Percentiles rank a stretch among this genome's conserved stretches.
phyloP scores from a whole-genome alignment of 2,888 invertebrate species.

The Idaea aversata region DNA sequence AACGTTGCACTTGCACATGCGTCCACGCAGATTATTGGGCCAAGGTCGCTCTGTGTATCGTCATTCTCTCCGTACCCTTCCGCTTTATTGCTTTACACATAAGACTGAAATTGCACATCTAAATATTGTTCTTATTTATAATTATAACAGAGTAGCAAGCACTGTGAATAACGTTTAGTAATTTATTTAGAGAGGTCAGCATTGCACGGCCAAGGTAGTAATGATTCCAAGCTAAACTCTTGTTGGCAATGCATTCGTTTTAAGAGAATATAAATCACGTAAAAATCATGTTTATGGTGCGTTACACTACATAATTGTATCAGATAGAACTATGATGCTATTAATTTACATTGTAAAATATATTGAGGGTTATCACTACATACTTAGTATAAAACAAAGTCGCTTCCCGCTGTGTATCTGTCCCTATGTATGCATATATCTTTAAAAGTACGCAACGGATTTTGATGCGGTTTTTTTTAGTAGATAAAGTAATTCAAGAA shows the following conservation, averaged over 20 bases:
- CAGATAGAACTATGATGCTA: background rate
- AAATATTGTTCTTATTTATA: background rate
- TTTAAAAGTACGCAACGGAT: no score
- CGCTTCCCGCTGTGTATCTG: no score
- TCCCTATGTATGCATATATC: no score
- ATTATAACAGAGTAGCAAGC: slow-evolving; percentile 3
- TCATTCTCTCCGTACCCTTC: slow-evolving; percentile 2
- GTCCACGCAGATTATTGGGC: slow-evolving; percentile 59
- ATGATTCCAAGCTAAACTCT: slow-evolving; percentile 6
- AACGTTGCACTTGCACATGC: slow-evolving; percentile 52
- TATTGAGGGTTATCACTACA: no score
- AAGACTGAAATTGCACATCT: slow-evolving; percentile 2
- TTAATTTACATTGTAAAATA: no score
- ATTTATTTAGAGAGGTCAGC: slow-evolving; percentile 25
- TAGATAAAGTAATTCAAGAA: no score
- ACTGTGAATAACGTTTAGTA: slow-evolving; percentile 7
- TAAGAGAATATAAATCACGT: background rate
- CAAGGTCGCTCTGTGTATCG: slow-evolving; percentile 46
- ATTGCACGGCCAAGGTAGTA: slow-evolving; percentile 42
- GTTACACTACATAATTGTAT: background rate
- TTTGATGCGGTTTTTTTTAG: no score
- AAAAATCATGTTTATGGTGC: background rate
- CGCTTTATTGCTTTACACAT: background rate
- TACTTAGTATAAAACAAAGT: no score
- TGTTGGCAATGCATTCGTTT: background rate